Evolutionary conservation across 2,797 vertebrate genomes (phyloP).

Genomic region (Chloroceryle inda): DNA sequence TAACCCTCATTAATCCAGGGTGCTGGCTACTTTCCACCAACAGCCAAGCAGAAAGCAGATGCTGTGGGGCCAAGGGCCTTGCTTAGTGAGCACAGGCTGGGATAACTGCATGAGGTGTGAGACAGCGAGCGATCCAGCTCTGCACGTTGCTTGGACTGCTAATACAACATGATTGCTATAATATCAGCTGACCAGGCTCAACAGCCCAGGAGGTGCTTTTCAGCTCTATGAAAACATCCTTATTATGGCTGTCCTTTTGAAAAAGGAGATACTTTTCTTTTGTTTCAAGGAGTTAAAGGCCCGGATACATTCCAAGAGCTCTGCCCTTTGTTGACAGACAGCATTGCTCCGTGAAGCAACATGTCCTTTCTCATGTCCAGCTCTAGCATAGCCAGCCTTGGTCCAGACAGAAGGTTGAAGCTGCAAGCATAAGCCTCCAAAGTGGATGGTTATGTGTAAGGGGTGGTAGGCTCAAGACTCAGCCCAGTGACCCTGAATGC

Average conservation of each 20-base stretch:
- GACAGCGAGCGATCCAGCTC: background rate
- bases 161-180: background rate
- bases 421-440: background rate
- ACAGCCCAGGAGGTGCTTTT: background rate
- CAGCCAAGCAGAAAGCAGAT: background rate
- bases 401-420: fast-evolving
- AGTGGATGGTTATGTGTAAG: background rate
- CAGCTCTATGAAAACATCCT: background rate
- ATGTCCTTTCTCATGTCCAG: background rate
- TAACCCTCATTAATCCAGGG: background rate
- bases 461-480: background rate
- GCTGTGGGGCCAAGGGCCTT: background rate
- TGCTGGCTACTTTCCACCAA: background rate
- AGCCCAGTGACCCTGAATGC: background rate
- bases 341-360: fast-evolving
- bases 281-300: background rate
- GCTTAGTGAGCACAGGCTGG: background rate
- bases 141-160: fast-evolving
- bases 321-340: background rate
- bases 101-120: background rate
- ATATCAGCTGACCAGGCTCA: background rate
- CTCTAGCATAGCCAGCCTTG: background rate
- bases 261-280: background rate
- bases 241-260: background rate
- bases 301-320: background rate